Evolutionary conservation across 2,113 vertebrate species (phyloP).

Genomic region (Plecotus auritus): DNA sequence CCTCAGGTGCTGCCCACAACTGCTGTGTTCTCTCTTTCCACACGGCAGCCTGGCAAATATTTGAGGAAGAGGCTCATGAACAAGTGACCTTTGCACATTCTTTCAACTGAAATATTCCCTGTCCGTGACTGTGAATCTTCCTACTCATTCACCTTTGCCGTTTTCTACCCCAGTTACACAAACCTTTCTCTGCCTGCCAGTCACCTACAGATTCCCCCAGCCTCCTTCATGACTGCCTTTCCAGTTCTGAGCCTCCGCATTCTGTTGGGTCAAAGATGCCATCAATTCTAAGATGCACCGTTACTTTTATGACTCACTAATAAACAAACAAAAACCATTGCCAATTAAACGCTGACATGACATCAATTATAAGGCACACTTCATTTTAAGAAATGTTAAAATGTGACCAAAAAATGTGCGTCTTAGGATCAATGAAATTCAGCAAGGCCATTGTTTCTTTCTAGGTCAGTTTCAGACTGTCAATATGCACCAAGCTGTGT

Average conservation of each 20-base stretch:
- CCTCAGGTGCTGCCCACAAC: neutral
- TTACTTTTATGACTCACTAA: neutral
- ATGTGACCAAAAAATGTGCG: neutral
- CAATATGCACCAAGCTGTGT: neutral
- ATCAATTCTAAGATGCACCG: neutral
- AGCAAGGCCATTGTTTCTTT: neutral
- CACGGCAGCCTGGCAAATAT: conserved; percentile 16
- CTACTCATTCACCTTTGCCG: conserved; percentile 19
- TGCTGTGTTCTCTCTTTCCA: neutral
- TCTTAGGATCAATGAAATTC: neutral
- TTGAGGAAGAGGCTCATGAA: conserved; percentile 15
- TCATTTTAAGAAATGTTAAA: conserved; percentile 9
- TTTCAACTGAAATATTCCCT: conserved; percentile 6
- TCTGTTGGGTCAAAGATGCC: neutral
- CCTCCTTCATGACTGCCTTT: neutral
- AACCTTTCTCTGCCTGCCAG: neutral
- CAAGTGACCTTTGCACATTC: conserved; percentile 48
- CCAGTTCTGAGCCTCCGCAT: neutral
- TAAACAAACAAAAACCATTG: neutral
- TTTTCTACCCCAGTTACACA: conserved; percentile 40
- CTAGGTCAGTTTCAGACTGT: neutral
- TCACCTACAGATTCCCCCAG: neutral
- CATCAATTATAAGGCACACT: neutral
- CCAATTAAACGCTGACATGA: neutral
- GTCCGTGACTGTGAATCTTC: neutral